phyloP scores from a whole-genome alignment of 2,888 invertebrate genomes.

The Achlya flavicornis region DNA sequence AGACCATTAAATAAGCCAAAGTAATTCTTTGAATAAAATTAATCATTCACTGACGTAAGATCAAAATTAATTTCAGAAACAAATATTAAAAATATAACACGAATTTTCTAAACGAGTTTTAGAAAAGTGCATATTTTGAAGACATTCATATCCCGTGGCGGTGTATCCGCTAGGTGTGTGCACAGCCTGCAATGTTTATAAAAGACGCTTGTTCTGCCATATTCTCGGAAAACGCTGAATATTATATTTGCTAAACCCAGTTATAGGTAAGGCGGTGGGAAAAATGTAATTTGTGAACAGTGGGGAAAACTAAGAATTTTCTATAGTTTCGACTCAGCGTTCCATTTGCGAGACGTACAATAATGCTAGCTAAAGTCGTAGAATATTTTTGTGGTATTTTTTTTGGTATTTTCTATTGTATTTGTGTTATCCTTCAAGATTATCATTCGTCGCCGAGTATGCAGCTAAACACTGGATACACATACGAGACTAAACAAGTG shows the following conservation, averaged over 20 bases:
- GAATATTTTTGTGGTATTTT: neutral
- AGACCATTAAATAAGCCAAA: no score
- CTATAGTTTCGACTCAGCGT: neutral
- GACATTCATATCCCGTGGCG: neutral
- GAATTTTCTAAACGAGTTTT: no score
- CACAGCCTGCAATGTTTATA: slow-evolving; percentile 29
- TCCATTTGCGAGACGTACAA: neutral
- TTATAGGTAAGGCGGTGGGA: slow-evolving; percentile 7
- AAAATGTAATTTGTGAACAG: slow-evolving; percentile 13
- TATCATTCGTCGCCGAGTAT: no score
- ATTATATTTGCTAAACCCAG: slow-evolving; percentile 35
- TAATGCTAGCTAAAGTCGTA: neutral
- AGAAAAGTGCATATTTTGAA: neutral
- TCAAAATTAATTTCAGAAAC: no score
- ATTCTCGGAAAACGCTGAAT: slow-evolving; percentile 36
- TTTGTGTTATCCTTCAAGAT: no score
- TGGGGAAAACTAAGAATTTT: slow-evolving; percentile 11
- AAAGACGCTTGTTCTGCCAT: slow-evolving; percentile 22
- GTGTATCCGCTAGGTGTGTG: slow-evolving; percentile 1
- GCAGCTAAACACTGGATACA: no score
- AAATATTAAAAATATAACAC: neutral
- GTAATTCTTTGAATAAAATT: no score
- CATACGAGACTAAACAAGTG: no score
- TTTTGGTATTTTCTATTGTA: no score
- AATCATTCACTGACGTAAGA: no score